Base-by-base conservation (phyloP, 2,888 invertebrate species). In the Rhogogaster chlorosoma region DNA sequence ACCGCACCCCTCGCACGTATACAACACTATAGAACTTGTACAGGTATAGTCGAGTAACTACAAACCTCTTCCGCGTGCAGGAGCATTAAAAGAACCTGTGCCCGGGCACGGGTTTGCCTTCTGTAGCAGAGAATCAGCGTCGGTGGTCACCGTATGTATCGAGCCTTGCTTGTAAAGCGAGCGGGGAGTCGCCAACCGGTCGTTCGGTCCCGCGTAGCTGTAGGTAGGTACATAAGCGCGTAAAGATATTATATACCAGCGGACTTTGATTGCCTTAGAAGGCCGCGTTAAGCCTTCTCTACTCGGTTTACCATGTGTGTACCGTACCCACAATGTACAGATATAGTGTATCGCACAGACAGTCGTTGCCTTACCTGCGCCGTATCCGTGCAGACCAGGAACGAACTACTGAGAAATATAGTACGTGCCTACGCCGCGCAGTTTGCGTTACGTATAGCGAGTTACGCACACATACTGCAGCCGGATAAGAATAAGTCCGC, bases 241-340 rank as follows among this genome's bases (percentile, higher is more conserved):
- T 22, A 45, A n/a, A 49, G 26, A 53, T 32, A n/a, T n/a, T n/a
- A n/a, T n/a, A 29, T 64, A 82, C 61, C 83, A 83, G 45, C 67
- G 70, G 83, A 83, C 45, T 83, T 70, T 83, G 83, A 83, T 83
- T 83, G 67, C 83, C 83, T 64, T 83, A 83, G 83, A 83, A 83
- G 83, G 83, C 83, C 67, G 83, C 83, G 67, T 64, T 83, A 83
- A 83, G 67, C 83, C 83, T 45, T 36, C 49, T 83, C 57, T 80
- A 61, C 61, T 26, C 42, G 61, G 67, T 12, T 67, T 29, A 32
- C 67, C 67, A 67, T 67, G 67, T 67, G 32, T 67, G 67, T 32
- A 67, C 12, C 61, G 61, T 61, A 61, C 61, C 61, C 22, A 26
- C 61, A 26, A 61, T 61, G 61, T 61, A 26, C 61, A 61, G 10